phyloP scores from a whole-genome alignment of 2,888 invertebrate genomes.

The Pyrrhosoma nymphula region DNA sequence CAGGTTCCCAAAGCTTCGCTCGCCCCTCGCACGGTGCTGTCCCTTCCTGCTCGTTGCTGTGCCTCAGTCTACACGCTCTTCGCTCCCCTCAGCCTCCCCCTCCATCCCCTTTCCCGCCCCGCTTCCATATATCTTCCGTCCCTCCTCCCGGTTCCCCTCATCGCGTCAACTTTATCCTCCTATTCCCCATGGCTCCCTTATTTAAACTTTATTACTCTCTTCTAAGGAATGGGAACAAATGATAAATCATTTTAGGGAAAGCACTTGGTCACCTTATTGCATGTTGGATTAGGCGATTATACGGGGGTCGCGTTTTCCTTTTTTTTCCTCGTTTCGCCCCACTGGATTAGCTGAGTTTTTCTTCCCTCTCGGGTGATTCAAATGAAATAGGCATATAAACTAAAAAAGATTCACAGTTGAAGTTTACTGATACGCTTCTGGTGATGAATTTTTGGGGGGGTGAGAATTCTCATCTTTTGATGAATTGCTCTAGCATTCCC shows the following conservation, averaged over 20 bases:
- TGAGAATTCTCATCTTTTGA: background rate
- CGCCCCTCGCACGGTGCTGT: background rate
- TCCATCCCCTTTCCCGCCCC: background rate
- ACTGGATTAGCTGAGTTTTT: background rate
- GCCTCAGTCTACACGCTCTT: background rate
- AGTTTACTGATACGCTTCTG: background rate
- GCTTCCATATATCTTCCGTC: background rate
- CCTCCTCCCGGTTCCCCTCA: background rate
- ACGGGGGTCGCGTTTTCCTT: background rate
- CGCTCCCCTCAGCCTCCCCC: background rate
- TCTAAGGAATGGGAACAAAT: constrained; percentile 1
- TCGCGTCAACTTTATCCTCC: background rate
- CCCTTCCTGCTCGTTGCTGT: background rate
- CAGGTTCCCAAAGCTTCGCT: background rate
- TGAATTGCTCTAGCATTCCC: background rate
- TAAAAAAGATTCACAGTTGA: background rate
- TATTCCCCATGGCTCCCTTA: constrained; percentile 12
- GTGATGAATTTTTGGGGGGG: background rate
- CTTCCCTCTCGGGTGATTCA: background rate
- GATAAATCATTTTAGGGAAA: constrained; percentile 11
- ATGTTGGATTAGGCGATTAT: constrained; percentile 6
- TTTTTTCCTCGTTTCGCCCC: background rate
- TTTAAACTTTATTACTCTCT: constrained; percentile 35
- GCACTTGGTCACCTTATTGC: constrained; percentile 13
- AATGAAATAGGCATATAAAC: background rate